Percentiles rank a stretch among this genome's conserved stretches.
Evolutionary conservation across 2,888 invertebrate species (phyloP).

Genomic region (Diplolepis rosae): DNA sequence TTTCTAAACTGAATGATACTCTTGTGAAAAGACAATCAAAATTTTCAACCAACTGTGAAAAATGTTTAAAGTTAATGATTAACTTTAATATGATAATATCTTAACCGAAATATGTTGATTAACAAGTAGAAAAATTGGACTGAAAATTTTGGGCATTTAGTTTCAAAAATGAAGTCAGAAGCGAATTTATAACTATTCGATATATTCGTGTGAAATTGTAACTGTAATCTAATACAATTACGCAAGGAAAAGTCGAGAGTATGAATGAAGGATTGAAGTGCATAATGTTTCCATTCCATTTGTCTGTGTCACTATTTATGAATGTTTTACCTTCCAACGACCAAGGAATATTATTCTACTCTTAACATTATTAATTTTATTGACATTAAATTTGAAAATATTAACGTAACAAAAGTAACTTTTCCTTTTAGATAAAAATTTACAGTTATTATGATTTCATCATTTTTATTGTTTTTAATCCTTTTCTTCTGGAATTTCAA

Average conservation of each 20-base stretch:
- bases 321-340: not conserved
- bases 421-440: too few relatives aligned
- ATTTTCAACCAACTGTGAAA: not conserved
- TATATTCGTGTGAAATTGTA: not conserved
- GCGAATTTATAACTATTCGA: not conserved
- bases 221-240: not conserved
- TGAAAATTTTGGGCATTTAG: not conserved
- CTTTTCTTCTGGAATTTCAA: too few relatives aligned
- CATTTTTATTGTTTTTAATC: too few relatives aligned
- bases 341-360: not conserved
- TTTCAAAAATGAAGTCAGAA: not conserved
- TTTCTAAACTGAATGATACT: too few relatives aligned
- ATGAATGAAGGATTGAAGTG: not conserved
- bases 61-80: too few relatives aligned
- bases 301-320: not conserved
- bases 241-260: not conserved
- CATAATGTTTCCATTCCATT: conserved; percentile 2
- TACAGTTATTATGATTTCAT: too few relatives aligned
- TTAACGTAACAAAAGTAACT: too few relatives aligned
- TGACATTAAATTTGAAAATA: too few relatives aligned
- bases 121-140: too few relatives aligned
- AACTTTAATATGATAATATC: too few relatives aligned
- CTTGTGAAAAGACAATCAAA: too few relatives aligned
- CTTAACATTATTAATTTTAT: not conserved
- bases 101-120: too few relatives aligned